Base-by-base conservation (phyloP, 2,797 vertebrate species). In the Ispidina lecontei region DNA sequence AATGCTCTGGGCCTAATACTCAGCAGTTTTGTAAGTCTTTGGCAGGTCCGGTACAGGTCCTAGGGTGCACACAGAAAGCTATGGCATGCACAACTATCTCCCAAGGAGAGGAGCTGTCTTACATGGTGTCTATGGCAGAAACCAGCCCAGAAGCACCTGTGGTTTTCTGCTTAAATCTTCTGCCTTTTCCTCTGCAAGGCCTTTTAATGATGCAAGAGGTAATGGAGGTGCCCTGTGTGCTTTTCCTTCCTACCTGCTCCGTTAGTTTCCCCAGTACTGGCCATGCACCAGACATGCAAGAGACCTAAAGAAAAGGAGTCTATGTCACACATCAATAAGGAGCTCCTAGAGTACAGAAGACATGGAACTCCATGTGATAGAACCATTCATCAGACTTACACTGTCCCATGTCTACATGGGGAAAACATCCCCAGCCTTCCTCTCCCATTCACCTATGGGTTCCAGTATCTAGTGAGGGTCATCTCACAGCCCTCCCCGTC, bases 1-100 rank as follows among this genome's bases (percentile, higher is more conserved):
- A 93, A 88, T 20, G 62, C 67, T 91, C 63, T 73, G 49, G 49
- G 54, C 17, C 33, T 85, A 72, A 81, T 4, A 83, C 35, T 85
- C 59, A 65, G 58, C 64, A 33, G 44, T 85, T 93, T 55, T 63
- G 6, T 37, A 78, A 84, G 75, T 25, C 67, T 88, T 70, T 43
- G 41, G 49, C 39, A 63, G 54, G 39, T 58, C 69, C 70, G 69
- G 76, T 46, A 62, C 44, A n/a, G 20, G 43, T 76, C 71, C 73
- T 62, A 44, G 33, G 25, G 0, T 52, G 60, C 29, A 14, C 35
- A 39, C 29, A 81, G 59, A 84, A 69, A 79, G 56, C 21, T 55
- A 73, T 37, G 25, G 33, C 54, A 26, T 1, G 17, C 10, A 54
- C 1, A 4, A 41, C 8, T 10, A 46, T 46, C 46, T 59, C 44